Conservation (phyloP, 2,113 vertebrate genomes). For the Atlantisia rogersi region DNA sequence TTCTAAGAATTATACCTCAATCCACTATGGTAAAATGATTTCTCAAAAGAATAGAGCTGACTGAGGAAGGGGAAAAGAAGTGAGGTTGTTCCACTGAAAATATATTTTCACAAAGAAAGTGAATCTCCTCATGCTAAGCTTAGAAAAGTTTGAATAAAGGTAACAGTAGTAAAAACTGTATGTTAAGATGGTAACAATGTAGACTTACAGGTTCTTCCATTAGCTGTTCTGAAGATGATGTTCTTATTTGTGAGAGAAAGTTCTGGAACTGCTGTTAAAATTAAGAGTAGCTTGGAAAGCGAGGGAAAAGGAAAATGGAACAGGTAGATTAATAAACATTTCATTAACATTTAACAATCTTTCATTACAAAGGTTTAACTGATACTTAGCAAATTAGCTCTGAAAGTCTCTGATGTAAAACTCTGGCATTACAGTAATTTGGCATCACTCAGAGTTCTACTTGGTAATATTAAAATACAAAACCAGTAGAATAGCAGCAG, state of each 20-base stretch:
- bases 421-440: neutral
- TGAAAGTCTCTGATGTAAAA: neutral
- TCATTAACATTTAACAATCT: neutral
- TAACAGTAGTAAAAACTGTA: neutral
- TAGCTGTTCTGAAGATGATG: neutral
- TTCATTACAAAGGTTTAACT: neutral
- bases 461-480: neutral
- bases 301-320: neutral
- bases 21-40: neutral
- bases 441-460: neutral
- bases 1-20: neutral
- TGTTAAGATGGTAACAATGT: neutral
- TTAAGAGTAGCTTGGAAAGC: neutral
- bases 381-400: neutral
- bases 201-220: neutral
- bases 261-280: neutral
- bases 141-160: neutral
- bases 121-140: neutral
- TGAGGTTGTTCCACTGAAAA: neutral
- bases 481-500: neutral
- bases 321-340: neutral
- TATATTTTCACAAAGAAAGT: neutral
- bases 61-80: neutral
- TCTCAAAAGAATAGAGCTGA: neutral
- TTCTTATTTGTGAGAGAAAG: neutral